Evolutionary conservation across 2,113 vertebrate species (phyloP).

Genomic region (Ovis canadensis): DNA sequence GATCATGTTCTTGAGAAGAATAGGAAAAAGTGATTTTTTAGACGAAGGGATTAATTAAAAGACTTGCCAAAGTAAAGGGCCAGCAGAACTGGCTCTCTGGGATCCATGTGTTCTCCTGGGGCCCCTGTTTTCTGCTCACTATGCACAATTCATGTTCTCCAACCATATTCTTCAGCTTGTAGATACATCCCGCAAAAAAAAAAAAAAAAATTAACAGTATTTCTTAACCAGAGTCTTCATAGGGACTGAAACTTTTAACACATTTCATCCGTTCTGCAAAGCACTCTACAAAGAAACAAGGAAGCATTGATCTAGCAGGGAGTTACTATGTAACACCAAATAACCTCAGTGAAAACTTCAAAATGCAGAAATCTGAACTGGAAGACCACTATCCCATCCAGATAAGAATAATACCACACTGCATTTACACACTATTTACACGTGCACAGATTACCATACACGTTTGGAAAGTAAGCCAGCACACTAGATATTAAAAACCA

Average conservation of each 20-base stretch:
- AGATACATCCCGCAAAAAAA: not conserved
- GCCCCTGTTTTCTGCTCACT: no score
- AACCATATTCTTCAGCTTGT: fast-evolving
- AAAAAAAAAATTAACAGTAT: not conserved
- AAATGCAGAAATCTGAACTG: not conserved
- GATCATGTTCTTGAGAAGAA: not conserved
- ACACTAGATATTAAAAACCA: not conserved
- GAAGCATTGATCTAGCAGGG: not conserved
- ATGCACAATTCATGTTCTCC: not conserved
- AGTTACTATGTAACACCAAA: not conserved
- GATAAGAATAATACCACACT: not conserved
- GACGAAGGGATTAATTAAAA: not conserved
- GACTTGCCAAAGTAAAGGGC: not conserved
- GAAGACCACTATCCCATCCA: not conserved
- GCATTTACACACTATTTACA: not conserved
- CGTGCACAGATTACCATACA: not conserved
- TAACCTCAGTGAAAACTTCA: not conserved
- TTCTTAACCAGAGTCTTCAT: not conserved
- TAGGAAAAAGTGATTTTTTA: not conserved
- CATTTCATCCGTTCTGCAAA: no score
- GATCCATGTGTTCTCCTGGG: no score
- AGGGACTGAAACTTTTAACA: not conserved
- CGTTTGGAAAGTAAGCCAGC: not conserved
- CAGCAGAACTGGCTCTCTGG: not conserved
- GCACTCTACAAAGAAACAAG: not conserved